phyloP scores from a whole-genome alignment of 2,113 vertebrate species.

The Cyanoderma ruficeps region DNA sequence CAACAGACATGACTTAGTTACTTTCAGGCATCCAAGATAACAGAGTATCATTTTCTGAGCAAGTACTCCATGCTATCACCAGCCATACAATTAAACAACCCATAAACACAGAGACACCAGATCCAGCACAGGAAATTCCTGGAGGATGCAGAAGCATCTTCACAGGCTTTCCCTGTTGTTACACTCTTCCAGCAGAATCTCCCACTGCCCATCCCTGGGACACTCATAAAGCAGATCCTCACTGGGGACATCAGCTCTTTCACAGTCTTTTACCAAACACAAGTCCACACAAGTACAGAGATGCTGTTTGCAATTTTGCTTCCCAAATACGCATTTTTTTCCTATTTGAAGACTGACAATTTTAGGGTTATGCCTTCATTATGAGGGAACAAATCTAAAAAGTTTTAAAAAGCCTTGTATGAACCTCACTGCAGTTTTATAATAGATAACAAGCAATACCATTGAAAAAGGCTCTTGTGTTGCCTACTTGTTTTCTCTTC shows the following conservation, averaged over 20 bases:
- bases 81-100: background rate
- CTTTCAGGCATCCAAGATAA: background rate
- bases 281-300: background rate
- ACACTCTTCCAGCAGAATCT: background rate
- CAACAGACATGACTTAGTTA: background rate
- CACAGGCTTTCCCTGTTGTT: background rate
- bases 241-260: background rate
- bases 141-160: background rate
- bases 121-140: background rate
- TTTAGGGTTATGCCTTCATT: background rate
- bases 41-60: background rate
- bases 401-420: fast-evolving
- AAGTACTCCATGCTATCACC: background rate
- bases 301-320: background rate
- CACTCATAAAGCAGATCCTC: background rate
- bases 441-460: background rate
- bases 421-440: background rate
- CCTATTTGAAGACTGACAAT: background rate
- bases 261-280: background rate
- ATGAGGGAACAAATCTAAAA: background rate
- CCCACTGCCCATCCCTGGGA: background rate
- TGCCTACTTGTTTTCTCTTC: background rate
- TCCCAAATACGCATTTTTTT: background rate
- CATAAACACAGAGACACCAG: background rate
- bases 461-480: background rate